These are phyloP conservation scores for Eubasilissa regina DNA, from an alignment of 1,140 invertebrate genomes.

Conservation along the genomic window DNA sequence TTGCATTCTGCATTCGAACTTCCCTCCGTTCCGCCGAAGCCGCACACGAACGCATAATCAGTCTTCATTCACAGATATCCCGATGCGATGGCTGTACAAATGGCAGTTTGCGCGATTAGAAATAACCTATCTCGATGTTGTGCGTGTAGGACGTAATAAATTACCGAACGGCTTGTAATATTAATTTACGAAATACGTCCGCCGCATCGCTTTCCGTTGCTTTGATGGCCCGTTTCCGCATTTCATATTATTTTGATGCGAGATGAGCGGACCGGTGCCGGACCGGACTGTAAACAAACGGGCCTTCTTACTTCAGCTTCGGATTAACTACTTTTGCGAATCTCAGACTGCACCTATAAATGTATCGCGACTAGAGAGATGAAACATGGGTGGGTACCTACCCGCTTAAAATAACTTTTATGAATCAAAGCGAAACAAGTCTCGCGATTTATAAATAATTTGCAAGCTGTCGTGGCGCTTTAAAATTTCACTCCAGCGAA, in stretches of 20 bases:
- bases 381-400: neutral
- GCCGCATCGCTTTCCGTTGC: conserved; percentile 53
- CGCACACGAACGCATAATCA: conserved; percentile 10
- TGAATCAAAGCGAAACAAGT: too few relatives aligned
- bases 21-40: conserved; percentile 6
- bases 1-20: conserved; percentile 30
- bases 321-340: conserved; percentile 13
- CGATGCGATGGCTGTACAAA: conserved; percentile 25
- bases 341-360: conserved; percentile 31
- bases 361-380: conserved; percentile 11
- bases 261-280: conserved; percentile 26
- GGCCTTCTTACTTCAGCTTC: neutral
- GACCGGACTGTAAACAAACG: conserved; percentile 41
- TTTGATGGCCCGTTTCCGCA: conserved; percentile 59
- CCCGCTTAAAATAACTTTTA: neutral
- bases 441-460: too few relatives aligned
- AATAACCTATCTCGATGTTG: conserved; percentile 53
- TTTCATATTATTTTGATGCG: conserved; percentile 59
- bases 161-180: conserved; percentile 72
- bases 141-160: conserved; percentile 72
- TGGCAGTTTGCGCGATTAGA: conserved; percentile 43
- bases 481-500: too few relatives aligned
- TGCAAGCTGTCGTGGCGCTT: too few relatives aligned
- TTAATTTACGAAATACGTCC: conserved; percentile 69
- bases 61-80: conserved; percentile 37